These are phyloP conservation scores for Tauraco erythrolophus DNA, from an alignment of 2,113 vertebrate species.

Conservation along the genomic window DNA sequence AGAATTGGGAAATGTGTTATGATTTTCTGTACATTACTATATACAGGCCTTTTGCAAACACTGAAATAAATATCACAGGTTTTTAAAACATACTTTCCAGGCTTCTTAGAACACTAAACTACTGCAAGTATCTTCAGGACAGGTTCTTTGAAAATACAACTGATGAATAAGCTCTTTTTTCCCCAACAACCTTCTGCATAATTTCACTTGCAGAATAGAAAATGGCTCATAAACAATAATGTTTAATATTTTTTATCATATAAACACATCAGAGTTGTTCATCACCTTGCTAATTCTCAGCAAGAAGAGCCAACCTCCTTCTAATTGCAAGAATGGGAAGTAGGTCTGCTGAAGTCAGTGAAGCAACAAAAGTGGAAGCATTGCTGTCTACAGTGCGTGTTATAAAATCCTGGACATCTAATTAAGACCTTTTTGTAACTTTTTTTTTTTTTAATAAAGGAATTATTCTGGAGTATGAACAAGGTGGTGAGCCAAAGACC, in stretches of 20 bases:
- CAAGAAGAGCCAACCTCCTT: background rate
- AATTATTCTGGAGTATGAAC: conserved; percentile 88
- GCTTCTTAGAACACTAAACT: background rate
- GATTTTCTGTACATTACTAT: background rate
- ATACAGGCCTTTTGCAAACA: background rate
- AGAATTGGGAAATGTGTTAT: background rate
- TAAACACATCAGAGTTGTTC: background rate
- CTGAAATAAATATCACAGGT: background rate
- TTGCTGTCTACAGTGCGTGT: background rate
- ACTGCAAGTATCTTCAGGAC: background rate
- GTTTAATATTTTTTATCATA: background rate
- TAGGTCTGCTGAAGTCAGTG: background rate
- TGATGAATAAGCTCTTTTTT: background rate
- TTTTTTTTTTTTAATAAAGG: background rate
- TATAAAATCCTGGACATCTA: background rate
- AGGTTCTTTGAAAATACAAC: background rate
- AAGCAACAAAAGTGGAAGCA: background rate
- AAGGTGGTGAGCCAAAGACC: conserved; percentile 81
- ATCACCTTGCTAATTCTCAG: background rate
- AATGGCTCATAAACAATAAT: background rate
- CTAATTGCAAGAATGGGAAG: background rate
- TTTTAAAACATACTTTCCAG: background rate
- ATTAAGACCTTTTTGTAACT: background rate
- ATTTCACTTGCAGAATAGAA: background rate
- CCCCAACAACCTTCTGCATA: too few relatives aligned